Percentiles rank a stretch among this genome's conserved stretches.
phyloP scores from a whole-genome alignment of 2,113 vertebrate species.

The Hippocampus barbouri region DNA sequence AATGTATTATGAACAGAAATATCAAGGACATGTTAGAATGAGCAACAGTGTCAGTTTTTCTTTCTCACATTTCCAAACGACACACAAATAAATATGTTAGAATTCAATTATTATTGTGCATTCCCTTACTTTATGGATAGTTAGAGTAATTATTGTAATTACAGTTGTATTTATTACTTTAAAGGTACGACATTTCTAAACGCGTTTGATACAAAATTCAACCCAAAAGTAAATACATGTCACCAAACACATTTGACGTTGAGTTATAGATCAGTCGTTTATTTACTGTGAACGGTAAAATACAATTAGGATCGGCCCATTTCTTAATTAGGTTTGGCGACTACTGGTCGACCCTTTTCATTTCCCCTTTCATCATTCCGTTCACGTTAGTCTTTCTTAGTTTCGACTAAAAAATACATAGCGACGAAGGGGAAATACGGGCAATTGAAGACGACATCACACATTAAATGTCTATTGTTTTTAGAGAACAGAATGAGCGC shows the following conservation, averaged over 20 bases:
- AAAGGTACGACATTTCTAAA: too few species aligned
- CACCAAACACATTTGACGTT: too few species aligned
- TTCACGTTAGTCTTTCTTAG: neutral
- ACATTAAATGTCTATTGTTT: neutral
- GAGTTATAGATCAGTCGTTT: too few species aligned
- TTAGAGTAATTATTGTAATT: neutral
- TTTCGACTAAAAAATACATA: neutral
- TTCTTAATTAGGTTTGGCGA: neutral
- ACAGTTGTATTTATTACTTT: too few species aligned
- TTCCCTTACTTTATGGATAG: neutral
- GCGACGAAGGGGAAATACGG: neutral
- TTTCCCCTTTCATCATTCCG: neutral
- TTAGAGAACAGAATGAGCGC: neutral
- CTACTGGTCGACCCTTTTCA: neutral
- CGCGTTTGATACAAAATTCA: too few species aligned
- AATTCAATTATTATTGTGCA: too few species aligned
- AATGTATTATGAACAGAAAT: neutral
- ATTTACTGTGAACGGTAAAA: too few species aligned
- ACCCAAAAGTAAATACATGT: too few species aligned
- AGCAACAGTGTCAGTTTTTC: too few species aligned
- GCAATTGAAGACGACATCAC: neutral
- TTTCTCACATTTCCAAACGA: too few species aligned
- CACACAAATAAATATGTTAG: too few species aligned
- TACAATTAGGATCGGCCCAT: neutral
- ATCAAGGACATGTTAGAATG: too few species aligned